Evolutionary conservation across 2,113 vertebrate genomes (phyloP).

Genomic region (Corythornis madagascariensis): DNA sequence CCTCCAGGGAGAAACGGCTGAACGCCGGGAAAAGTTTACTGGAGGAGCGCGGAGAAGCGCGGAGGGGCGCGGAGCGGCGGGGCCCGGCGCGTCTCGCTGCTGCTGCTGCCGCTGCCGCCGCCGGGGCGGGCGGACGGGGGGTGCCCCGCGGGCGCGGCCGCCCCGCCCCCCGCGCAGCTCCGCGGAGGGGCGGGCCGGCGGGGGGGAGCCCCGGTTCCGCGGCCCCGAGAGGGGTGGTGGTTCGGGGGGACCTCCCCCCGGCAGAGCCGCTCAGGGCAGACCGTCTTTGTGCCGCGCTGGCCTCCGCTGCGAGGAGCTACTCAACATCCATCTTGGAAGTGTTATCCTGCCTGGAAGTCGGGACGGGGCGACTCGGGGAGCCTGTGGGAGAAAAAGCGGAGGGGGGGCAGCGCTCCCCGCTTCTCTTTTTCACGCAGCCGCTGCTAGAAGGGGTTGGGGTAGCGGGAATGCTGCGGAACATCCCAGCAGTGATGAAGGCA

Average conservation of each 20-base stretch:
- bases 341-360: neutral
- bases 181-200: neutral
- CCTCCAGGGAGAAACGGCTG: neutral
- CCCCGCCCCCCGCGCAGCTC: neutral
- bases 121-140: neutral
- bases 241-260: neutral
- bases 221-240: neutral
- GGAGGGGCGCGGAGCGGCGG: neutral
- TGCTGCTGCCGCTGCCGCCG: neutral
- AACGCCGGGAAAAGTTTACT: neutral
- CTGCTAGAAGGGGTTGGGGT: neutral
- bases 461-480: neutral
- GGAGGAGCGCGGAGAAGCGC: neutral
- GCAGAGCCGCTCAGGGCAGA: neutral
- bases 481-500: neutral
- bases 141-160: neutral
- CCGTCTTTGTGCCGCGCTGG: neutral
- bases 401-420: neutral
- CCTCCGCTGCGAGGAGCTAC: neutral
- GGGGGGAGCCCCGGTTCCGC: neutral
- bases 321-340: constrained; percentile 38
- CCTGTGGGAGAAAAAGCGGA: neutral
- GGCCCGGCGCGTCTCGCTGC: neutral
- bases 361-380: neutral
- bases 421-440: neutral